Percentiles rank a stretch among this genome's conserved stretches.
Conservation (phyloP, 1,140 invertebrate species). For the Zaprionus kolodkinae region DNA sequence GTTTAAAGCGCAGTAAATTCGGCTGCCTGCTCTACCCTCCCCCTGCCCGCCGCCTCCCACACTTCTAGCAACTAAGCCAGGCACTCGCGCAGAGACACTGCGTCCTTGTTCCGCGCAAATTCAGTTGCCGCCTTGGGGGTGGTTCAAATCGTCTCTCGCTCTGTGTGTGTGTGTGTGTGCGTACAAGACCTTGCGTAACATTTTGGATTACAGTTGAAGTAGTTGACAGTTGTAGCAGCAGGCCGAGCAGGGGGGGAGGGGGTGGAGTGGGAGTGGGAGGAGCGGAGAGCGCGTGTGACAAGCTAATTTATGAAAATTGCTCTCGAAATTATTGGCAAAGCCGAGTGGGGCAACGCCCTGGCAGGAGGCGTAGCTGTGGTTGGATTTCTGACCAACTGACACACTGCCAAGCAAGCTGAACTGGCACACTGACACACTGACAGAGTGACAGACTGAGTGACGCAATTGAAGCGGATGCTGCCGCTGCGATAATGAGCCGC, state of each 20-base stretch:
- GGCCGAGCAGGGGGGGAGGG: neutral
- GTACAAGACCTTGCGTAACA: slow-evolving; percentile 67
- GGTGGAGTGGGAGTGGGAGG: neutral
- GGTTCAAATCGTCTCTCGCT: slow-evolving; percentile 21
- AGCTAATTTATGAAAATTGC: slow-evolving; percentile 81
- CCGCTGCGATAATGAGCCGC: slow-evolving; percentile 63
- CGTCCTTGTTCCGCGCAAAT: slow-evolving; percentile 4
- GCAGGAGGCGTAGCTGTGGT: slow-evolving; percentile 1
- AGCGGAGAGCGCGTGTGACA: slow-evolving; percentile 30
- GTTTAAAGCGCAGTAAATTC: slow-evolving; percentile 77
- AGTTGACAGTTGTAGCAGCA: slow-evolving; percentile 61
- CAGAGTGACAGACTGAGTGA: slow-evolving; percentile 42
- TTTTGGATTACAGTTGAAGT: slow-evolving; percentile 77
- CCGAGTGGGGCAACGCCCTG: slow-evolving; percentile 2
- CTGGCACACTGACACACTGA: slow-evolving; percentile 35
- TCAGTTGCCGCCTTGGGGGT: slow-evolving; percentile 8
- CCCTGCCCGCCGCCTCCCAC: neutral
- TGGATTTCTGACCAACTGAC: slow-evolving; percentile 18
- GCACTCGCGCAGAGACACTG: neutral
- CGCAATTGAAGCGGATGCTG: slow-evolving; percentile 58
- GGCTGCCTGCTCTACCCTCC: slow-evolving; percentile 2
- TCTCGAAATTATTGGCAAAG: slow-evolving; percentile 74
- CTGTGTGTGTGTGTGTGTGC: slow-evolving; percentile 39
- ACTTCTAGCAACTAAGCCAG: neutral
- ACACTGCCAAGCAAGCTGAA: slow-evolving; percentile 2